Base-by-base conservation (phyloP, 2,113 vertebrate species). In the Pollimyrus isidori region DNA sequence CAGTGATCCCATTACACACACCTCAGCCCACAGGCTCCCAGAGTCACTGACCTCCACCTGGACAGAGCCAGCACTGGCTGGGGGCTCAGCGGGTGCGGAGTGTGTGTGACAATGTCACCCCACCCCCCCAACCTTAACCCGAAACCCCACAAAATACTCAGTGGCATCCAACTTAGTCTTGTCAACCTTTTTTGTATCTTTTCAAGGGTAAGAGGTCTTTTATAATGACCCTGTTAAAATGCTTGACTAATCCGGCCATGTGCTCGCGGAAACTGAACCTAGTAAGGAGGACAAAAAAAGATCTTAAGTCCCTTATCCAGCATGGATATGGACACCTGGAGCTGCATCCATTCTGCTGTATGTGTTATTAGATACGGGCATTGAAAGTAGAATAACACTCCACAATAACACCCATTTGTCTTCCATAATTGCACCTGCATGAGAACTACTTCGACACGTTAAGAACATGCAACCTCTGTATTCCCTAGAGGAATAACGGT, bases 1-100 rank as follows among this genome's bases (percentile, higher is more conserved):
- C 95, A 94, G 94, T 95, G 95, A 95, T 95, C 95, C 94, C 93
- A 93, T 95, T 94, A 95, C 94, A 94, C 92, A 87, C 35, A 19
- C 73, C 73, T 19, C 73, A 39, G 73, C 73, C 11, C n/a, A 80
- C 17, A 80, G 13, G 11, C 15, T 39, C 73, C 35, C 3, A 42
- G n/a, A 80, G 39, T 80, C 73, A 5, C 30, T 80, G 73, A 80
- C 35, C 30, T 80, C 73, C 15, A 19, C 73, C 2, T 10, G 39
- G 21, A 42, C 13, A 80, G 35, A 80, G 35, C 30, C 69, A 11
- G 3, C 23, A 65, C 3, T 26, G 69, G 30, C 30, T 39, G 2
- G 69, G 35, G 11, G 69, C 30, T 17, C 13, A 76, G 26, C 11
- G 6, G 35, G 4, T 35, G 3, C 35, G 1, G 17, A 13, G 73